Conservation (phyloP, 2,888 invertebrate genomes). For the Cerceris rybyensis region DNA sequence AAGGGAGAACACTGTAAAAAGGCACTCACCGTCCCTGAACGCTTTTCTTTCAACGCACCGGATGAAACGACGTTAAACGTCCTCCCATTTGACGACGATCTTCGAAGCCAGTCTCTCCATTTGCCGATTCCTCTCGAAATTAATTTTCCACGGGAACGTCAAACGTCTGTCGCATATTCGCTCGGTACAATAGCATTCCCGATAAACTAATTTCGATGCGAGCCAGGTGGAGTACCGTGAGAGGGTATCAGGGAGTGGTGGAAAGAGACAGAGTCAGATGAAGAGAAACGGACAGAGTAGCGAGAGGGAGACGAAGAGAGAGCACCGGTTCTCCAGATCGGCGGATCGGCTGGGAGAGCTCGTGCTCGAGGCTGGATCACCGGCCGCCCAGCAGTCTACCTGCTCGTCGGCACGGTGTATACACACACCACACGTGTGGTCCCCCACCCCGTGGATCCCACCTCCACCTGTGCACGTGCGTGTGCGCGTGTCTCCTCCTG, state of each 20-base stretch:
- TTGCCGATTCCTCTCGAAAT: too few relatives aligned
- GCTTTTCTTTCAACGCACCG: too few relatives aligned
- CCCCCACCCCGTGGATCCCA: conserved; percentile 64
- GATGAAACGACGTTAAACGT: too few relatives aligned
- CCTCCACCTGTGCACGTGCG: conserved; percentile 58
- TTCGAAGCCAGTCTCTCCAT: too few relatives aligned
- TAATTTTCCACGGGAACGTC: too few relatives aligned
- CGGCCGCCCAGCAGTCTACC: conserved; percentile 80
- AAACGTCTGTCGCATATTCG: background rate
- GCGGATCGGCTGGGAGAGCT: conserved; percentile 57
- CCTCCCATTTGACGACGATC: too few relatives aligned
- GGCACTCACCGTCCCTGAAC: too few relatives aligned
- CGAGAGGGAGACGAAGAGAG: conserved; percentile 13
- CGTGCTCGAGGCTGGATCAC: conserved; percentile 59
- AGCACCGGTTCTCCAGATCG: conserved; percentile 60
- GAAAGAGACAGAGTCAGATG: conserved; percentile 28
- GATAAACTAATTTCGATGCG: conserved; percentile 55
- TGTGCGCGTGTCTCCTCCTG: conserved; percentile 32
- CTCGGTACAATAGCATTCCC: conserved; percentile 47
- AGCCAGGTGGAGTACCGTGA: conserved; percentile 34
- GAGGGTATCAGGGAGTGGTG: background rate
- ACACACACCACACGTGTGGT: conserved; percentile 73
- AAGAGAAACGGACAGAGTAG: background rate
- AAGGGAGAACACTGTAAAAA: too few relatives aligned
- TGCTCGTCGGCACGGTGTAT: conserved; percentile 67